These are phyloP conservation scores for Noctilio leporinus DNA, from an alignment of 2,113 vertebrate genomes.

Conservation along the genomic window DNA sequence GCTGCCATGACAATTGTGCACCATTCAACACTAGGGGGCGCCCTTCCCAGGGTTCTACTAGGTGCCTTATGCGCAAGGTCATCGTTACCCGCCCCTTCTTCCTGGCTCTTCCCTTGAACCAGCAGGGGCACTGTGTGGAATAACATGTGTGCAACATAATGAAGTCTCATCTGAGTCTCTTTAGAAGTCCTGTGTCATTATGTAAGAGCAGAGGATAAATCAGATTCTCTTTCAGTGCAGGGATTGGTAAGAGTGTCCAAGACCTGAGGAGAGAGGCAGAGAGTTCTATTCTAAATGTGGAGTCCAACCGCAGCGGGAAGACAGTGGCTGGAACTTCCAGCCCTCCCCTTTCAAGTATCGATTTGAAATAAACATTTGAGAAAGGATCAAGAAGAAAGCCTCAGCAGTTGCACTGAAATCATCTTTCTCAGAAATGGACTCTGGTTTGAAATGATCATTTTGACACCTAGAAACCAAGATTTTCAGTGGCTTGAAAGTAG, in stretches of 20 bases:
- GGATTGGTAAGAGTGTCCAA: neutral
- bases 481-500: neutral
- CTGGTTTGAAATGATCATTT: neutral
- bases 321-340: neutral
- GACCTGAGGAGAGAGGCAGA: neutral
- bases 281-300: neutral
- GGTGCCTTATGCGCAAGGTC: fast-evolving
- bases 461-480: neutral
- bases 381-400: neutral
- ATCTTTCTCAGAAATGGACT: neutral
- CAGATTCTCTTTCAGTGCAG: neutral
- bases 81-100: neutral
- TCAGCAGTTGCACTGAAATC: neutral
- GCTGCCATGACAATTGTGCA: neutral
- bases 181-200: neutral
- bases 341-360: neutral
- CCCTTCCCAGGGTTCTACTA: neutral
- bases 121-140: neutral
- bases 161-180: neutral
- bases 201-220: neutral
- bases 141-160: neutral
- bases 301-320: neutral
- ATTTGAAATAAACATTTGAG: neutral
- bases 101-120: neutral
- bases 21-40: fast-evolving